Evolutionary conservation across 2,888 invertebrate genomes (phyloP), one percentile per base, ranked within the genome.

Genomic region (Enchytraeus crypticus): DNA sequence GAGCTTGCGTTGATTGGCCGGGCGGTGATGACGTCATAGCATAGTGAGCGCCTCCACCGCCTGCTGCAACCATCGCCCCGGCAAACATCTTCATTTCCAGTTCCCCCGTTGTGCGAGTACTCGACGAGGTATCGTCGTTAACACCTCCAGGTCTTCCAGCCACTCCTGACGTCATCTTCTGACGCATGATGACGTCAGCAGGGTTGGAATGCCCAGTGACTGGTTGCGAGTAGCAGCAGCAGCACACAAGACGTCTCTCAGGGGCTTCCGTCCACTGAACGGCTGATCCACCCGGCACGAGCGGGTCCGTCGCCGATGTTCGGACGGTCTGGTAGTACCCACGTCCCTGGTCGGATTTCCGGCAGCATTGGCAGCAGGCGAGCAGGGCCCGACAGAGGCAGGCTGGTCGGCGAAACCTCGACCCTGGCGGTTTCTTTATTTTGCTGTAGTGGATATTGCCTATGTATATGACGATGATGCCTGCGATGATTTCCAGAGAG

Each of bases 401-500:
- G 18, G 38, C 11, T 14, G 38, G 38, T 8, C 38, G 18, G 8
- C 11, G 8, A 18, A 8, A 18, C 11, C 11, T 8, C 38, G 38
- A 14, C 38, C 18, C 18, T 38, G 18, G 8, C 18, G 38, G 18
- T 38, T 38, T 38, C 18, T 38, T 38, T 38, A 38, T 38, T 38
- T 38, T 8, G 18, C 18, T 38, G 38, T 38, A 38, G 18, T 38
- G 38, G 18, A 38, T 38, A 18, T 38, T 38, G 38, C 38, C 38
- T 38, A 38, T 38, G 38, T 38, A 38, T 38, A 38, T 38, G 8
- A 38, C 38, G 8, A 38, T 38, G 38, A 38, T 38, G 18, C 38
- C 38, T 32, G 67, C 67, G 51, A 68, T 60, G 26, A 69, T 63
- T 59, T 66, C 66, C 38, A 69, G 62, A 26, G 67, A 64, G 38